phyloP scores from a whole-genome alignment of 2,888 invertebrate genomes.

The Synergus umbraculus region DNA sequence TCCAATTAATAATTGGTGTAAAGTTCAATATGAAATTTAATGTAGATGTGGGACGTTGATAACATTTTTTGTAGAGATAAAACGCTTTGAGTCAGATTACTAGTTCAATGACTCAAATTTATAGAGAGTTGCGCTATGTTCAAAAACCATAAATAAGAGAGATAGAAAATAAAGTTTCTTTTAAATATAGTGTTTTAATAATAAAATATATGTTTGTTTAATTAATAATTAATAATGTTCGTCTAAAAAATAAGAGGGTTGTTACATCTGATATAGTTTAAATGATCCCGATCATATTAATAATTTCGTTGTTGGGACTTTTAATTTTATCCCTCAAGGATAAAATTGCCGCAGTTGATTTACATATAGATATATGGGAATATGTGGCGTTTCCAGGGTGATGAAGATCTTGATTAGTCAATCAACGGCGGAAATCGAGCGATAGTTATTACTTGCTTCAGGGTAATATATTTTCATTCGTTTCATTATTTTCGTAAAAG shows the following conservation, averaged over 20 bases:
- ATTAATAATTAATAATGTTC: not conserved
- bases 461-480: not conserved
- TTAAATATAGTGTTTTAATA: not conserved
- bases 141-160: not conserved
- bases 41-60: too few relatives aligned
- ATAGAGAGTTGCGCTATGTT: not conserved
- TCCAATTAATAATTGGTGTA: not conserved
- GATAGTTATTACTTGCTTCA: not conserved
- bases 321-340: not conserved
- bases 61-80: not conserved
- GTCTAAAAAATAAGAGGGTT: not conserved
- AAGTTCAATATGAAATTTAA: not conserved
- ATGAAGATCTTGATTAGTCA: constrained; percentile 25
- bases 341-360: constrained; percentile 20
- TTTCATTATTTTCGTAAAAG: not conserved
- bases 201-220: not conserved
- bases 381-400: constrained; percentile 24
- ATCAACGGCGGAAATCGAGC: constrained; percentile 4
- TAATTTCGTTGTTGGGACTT: not conserved
- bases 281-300: not conserved
- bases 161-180: not conserved
- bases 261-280: not conserved
- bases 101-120: not conserved
- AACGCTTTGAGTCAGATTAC: not conserved
- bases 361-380: constrained; percentile 28